Evolutionary conservation across 2,797 vertebrate species (phyloP).

Genomic region (Pogonophryne albipinna): DNA sequence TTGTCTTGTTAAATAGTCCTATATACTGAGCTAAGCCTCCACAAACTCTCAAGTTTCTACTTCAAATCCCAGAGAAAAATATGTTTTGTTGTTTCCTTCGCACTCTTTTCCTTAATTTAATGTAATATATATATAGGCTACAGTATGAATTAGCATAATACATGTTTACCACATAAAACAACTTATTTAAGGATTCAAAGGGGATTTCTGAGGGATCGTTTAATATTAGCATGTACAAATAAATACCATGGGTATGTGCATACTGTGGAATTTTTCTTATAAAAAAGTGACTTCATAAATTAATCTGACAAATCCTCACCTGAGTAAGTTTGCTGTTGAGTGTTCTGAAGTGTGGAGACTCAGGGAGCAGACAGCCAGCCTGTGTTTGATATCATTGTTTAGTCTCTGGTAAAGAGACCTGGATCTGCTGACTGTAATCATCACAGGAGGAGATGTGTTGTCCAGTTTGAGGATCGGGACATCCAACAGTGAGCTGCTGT

Average conservation of each 20-base stretch:
- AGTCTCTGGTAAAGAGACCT: slow-evolving; percentile 70
- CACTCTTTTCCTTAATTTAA: too few species aligned
- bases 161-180: background rate
- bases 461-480: slow-evolving; percentile 4
- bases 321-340: slow-evolving; percentile 40
- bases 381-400: slow-evolving; percentile 50
- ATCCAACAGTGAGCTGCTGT: slow-evolving; percentile 15
- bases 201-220: background rate
- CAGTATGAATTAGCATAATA: too few species aligned
- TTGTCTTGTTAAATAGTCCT: background rate
- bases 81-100: background rate
- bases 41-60: background rate
- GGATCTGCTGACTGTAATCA: slow-evolving; percentile 64
- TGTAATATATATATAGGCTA: too few species aligned
- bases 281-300: background rate
- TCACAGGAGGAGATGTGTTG: slow-evolving; percentile 39
- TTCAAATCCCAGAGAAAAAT: background rate
- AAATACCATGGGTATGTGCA: background rate
- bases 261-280: background rate
- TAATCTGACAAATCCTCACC: slow-evolving; percentile 60
- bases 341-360: slow-evolving; percentile 20
- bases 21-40: too few species aligned
- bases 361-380: slow-evolving; percentile 33
- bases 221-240: background rate
- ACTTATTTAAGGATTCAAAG: background rate